A percentile compares a stretch with the other conserved stretches of the same genome.
phyloP scores from a whole-genome alignment of 1,140 invertebrate species.

The Pachypsylla venusta region DNA sequence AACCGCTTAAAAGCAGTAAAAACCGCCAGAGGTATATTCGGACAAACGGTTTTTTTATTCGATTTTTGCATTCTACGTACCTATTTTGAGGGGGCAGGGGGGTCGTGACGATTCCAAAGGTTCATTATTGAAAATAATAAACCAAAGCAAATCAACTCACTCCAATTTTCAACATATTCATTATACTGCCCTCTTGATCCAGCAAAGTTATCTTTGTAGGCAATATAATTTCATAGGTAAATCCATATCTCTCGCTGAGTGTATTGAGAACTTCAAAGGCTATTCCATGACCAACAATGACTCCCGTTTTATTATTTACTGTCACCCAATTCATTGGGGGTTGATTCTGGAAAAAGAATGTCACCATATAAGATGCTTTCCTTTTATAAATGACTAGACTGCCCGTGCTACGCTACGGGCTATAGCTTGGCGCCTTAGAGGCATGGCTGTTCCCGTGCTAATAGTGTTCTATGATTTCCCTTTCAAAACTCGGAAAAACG shows the following conservation, averaged over 20 bases:
- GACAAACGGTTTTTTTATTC: too few species aligned
- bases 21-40: too few species aligned
- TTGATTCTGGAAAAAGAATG: constrained; percentile 35
- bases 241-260: constrained; percentile 47
- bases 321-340: constrained; percentile 39
- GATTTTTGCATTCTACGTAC: too few species aligned
- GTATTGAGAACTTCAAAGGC: constrained; percentile 56
- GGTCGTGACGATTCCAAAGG: too few species aligned
- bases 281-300: constrained; percentile 42
- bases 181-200: constrained; percentile 38
- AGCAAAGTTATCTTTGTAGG: constrained; percentile 41
- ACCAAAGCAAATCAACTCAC: constrained; percentile 32
- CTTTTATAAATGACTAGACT: neutral
- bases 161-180: constrained; percentile 39
- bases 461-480: too few species aligned
- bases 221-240: constrained; percentile 48
- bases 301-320: constrained; percentile 35
- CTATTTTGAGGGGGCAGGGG: too few species aligned
- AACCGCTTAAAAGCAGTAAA: too few species aligned
- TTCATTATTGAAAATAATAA: constrained; percentile 9
- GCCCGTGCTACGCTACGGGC: too few species aligned
- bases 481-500: too few species aligned
- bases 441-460: too few species aligned
- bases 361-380: too few species aligned
- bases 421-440: too few species aligned